phyloP scores from a whole-genome alignment of 2,888 invertebrate species.

The Temnothorax ravouxi region DNA sequence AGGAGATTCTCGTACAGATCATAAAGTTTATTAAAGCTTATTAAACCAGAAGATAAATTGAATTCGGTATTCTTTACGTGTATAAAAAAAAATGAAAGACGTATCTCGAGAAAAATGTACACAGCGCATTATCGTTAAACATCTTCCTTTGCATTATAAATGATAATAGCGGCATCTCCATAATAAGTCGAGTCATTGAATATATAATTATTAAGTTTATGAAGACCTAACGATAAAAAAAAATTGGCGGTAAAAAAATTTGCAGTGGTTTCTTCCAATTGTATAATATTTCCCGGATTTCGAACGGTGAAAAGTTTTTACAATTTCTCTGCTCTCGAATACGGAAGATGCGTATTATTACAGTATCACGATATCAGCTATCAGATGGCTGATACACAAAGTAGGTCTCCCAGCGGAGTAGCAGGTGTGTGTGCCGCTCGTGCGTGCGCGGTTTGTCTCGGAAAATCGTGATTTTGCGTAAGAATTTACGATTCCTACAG shows the following conservation, averaged over 20 bases:
- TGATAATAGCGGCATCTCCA: neutral
- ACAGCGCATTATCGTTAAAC: neutral
- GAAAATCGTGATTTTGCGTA: constrained; percentile 27
- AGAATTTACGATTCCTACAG: neutral
- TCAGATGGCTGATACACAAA: constrained; percentile 38
- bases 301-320: constrained; percentile 6
- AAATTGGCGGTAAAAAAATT: neutral
- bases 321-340: constrained; percentile 1
- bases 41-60: neutral
- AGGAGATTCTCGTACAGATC: neutral
- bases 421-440: neutral
- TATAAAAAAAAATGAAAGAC: neutral
- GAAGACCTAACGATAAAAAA: neutral
- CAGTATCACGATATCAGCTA: constrained; percentile 24
- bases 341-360: constrained; percentile 8
- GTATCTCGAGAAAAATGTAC: neutral
- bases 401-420: neutral
- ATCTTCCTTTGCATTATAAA: neutral
- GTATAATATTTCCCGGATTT: neutral
- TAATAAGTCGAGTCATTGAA: neutral
- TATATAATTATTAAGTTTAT: neutral
- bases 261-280: neutral
- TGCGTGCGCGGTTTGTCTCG: neutral
- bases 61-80: neutral
- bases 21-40: neutral